phyloP scores from a whole-genome alignment of 1,140 invertebrate species.

The Drosophila carrolli region DNA sequence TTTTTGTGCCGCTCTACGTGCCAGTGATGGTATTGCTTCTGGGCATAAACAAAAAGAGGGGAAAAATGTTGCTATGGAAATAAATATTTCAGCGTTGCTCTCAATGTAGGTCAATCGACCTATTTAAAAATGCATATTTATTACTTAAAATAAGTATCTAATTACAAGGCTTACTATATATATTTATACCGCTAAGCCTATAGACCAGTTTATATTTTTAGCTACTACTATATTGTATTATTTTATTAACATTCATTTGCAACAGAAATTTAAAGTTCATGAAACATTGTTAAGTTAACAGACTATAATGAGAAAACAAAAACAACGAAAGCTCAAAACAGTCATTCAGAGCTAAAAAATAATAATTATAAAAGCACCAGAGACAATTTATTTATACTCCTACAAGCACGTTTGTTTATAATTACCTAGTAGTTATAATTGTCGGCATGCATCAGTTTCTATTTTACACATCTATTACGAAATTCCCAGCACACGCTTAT shows the following conservation, averaged over 20 bases:
- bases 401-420: background rate
- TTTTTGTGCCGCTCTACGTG: constrained; percentile 38
- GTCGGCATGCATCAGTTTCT: background rate
- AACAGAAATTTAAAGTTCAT: too few relatives aligned
- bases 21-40: constrained; percentile 15
- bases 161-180: too few relatives aligned
- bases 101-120: background rate
- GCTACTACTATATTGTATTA: too few relatives aligned
- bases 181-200: too few relatives aligned
- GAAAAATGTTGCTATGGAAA: constrained; percentile 9
- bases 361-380: background rate
- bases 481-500: background rate
- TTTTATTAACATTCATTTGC: too few relatives aligned
- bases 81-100: background rate
- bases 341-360: background rate
- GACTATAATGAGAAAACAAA: background rate
- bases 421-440: background rate
- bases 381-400: background rate
- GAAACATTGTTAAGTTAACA: background rate
- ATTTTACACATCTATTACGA: background rate
- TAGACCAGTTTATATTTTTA: too few relatives aligned
- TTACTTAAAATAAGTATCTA: too few relatives aligned
- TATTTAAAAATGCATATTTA: background rate
- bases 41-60: background rate
- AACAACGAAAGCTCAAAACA: background rate